phyloP scores from a whole-genome alignment of 2,888 invertebrate species.

The Agrilus cyanescens region DNA sequence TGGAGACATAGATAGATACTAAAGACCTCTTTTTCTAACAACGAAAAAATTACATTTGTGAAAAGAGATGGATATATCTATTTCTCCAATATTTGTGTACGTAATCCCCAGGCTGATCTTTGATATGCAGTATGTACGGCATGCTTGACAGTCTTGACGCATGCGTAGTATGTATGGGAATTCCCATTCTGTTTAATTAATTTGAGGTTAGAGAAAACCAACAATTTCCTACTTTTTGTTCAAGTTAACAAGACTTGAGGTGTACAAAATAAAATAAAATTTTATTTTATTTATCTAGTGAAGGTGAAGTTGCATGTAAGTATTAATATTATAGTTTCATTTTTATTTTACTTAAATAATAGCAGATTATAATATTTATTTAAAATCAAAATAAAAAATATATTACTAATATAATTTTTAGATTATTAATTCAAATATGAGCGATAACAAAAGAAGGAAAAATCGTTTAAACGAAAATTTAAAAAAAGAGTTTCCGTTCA shows the following conservation, averaged over 20 bases:
- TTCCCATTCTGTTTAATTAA: not conserved
- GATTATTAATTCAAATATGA: no score
- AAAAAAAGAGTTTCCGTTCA: no score
- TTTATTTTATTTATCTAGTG: constrained; percentile 5
- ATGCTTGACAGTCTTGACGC: constrained; percentile 3
- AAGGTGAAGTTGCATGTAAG: no score
- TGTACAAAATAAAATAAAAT: constrained; percentile 3
- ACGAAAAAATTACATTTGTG: constrained; percentile 1
- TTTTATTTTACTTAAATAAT: no score
- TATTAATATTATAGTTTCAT: no score
- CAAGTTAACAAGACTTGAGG: constrained; percentile 4
- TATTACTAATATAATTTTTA: no score
- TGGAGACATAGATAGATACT: not conserved
- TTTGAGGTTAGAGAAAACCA: constrained; percentile 3
- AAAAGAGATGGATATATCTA: no score
- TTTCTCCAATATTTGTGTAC: constrained; percentile 1
- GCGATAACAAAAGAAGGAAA: no score
- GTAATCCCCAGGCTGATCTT: constrained; percentile 2
- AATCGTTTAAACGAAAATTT: no score
- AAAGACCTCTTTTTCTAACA: no score
- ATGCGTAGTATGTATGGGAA: constrained; percentile 1
- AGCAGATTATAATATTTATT: no score
- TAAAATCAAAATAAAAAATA: no score
- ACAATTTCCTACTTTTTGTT: constrained; percentile 2
- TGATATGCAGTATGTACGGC: constrained; percentile 3